Conservation (phyloP, 2,888 invertebrate species). For the Cremastobaeus sp. region DNA sequence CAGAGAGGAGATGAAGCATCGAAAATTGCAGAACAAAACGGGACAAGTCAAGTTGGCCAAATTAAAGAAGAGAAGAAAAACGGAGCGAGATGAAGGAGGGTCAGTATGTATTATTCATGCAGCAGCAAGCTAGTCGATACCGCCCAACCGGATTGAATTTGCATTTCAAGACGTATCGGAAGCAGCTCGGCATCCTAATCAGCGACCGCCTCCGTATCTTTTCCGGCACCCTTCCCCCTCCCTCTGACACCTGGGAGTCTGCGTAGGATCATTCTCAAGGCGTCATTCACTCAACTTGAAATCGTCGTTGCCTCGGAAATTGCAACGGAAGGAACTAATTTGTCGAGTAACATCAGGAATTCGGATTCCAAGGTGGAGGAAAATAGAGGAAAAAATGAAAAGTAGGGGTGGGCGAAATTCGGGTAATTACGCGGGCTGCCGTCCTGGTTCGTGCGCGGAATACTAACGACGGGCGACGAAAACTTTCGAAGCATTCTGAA, state of each 20-base stretch:
- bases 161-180: slow-evolving; percentile 69
- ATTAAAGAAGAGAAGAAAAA: slow-evolving; percentile 47
- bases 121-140: slow-evolving; percentile 68
- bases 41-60: slow-evolving; percentile 13
- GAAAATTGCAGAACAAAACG: slow-evolving; percentile 6
- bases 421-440: slow-evolving; percentile 54
- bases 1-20: neutral
- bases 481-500: slow-evolving; percentile 24
- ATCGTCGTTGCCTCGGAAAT: slow-evolving; percentile 56
- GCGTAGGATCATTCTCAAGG: slow-evolving; percentile 53
- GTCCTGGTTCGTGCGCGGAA: slow-evolving; percentile 29
- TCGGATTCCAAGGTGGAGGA: slow-evolving; percentile 33
- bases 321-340: slow-evolving; percentile 60
- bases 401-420: too few relatives aligned
- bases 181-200: slow-evolving; percentile 62
- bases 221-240: slow-evolving; percentile 17
- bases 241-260: neutral
- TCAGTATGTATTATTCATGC: slow-evolving; percentile 70
- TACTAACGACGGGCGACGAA: slow-evolving; percentile 23
- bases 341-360: slow-evolving; percentile 57
- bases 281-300: slow-evolving; percentile 51
- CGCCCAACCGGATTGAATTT: slow-evolving; percentile 69
- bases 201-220: slow-evolving; percentile 57
- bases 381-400: slow-evolving; percentile 39
- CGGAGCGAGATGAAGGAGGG: slow-evolving; percentile 57